Evolutionary conservation across 1,140 invertebrate species (phyloP).

Genomic region (Ceratina japonica): DNA sequence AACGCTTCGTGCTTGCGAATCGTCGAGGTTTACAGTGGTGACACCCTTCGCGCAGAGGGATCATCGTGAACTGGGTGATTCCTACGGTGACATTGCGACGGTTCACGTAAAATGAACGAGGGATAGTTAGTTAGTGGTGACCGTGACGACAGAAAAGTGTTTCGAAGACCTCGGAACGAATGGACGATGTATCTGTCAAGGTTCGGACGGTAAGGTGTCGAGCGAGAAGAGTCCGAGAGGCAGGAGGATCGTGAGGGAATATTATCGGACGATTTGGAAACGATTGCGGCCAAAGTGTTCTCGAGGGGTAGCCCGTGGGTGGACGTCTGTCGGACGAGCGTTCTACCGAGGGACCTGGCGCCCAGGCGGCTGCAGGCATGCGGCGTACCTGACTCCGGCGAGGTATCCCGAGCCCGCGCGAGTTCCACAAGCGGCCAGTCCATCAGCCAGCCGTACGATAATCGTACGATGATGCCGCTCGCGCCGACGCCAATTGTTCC

Average conservation of each 20-base stretch:
- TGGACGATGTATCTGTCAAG: constrained; percentile 1
- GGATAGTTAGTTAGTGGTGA: constrained; percentile 16
- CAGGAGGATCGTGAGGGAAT: no score
- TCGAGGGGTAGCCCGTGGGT: neutral
- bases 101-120: neutral
- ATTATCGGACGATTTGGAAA: no score
- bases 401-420: neutral
- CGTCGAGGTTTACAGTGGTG: constrained; percentile 8
- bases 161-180: no score
- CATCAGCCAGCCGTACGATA: constrained; percentile 53
- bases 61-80: constrained; percentile 20
- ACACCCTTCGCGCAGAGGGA: neutral
- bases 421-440: constrained; percentile 38
- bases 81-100: neutral
- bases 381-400: constrained; percentile 43
- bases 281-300: constrained; percentile 19
- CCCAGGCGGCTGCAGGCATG: constrained; percentile 35
- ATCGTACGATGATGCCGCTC: constrained; percentile 90
- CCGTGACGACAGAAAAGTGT: no score
- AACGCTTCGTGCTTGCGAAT: constrained; percentile 25
- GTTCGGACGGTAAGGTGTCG: neutral
- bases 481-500: constrained; percentile 92
- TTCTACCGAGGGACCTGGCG: constrained; percentile 9
- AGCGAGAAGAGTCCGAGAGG: no score
- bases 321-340: neutral